Base-by-base conservation (phyloP, 2,797 vertebrate genomes). In the Anniella stebbinsi region DNA sequence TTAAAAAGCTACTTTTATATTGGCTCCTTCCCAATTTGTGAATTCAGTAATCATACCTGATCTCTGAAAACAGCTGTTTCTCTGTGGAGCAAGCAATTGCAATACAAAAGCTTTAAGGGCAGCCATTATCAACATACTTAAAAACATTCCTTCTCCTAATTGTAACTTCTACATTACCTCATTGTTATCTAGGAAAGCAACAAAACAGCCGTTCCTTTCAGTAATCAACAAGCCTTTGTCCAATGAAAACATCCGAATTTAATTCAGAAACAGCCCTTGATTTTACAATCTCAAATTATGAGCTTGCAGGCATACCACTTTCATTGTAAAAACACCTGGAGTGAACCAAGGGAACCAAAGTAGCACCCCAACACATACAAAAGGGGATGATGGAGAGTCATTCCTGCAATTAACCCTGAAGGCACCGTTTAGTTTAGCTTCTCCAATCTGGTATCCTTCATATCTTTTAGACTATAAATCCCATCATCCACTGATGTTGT, bases 101-200 rank as follows among this genome's bases (percentile, higher is more conserved):
- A 70, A 28, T 45, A 89, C 83, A 72, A 86, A 72, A 72, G 51
- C 88, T 89, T 86, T 70, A 60, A 86, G 67, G 75, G 36, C n/a
- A 63, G 72, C 76, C 67, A 70, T 72, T 86, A 80, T n/a, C 75
- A 80, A 89, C 28, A 63, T 36, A 77, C 33, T 28, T 69, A 51
- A 70, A 80, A 87, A 38, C n/a, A 54, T 80, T 36, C 86, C 28
- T 69, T 87, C n/a, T n/a, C 76, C 76, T 54, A 80, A 69, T 38
- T 38, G 45, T 87, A 80, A 87, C n/a, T 80, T 54, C 41, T 80
- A 66, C 63, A 69, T 69, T 51, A 54, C 67, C 38, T 70, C 54
- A 80, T 80, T 80, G 66, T 72, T 80, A 87, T 72, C 51, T 86
- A n/a, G 33, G 11, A 78, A 72, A 80, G 38, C 10, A 80, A 41